A percentile compares a stretch with the other conserved stretches of the same genome.
These are phyloP conservation scores for Eulemur mongoz DNA, from an alignment of 2,797 vertebrate genomes.

Conservation along the genomic window DNA sequence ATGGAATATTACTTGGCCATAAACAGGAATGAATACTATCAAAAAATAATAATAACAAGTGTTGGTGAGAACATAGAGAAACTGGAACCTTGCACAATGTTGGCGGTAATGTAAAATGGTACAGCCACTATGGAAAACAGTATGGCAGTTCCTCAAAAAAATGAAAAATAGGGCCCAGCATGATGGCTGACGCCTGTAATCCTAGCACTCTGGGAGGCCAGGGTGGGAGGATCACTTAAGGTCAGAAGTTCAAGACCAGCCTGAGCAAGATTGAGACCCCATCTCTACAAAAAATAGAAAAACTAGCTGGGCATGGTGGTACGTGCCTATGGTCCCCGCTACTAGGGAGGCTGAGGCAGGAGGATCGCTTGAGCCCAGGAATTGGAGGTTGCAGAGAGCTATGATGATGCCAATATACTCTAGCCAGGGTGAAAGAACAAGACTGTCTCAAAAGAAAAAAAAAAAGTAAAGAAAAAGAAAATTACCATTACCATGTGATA, in stretches of 20 bases:
- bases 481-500: neutral
- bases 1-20: neutral
- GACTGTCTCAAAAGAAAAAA: neutral
- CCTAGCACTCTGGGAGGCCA: neutral
- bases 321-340: neutral
- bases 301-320: rapidly evolving
- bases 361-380: neutral
- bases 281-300: neutral
- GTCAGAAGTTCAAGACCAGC: neutral
- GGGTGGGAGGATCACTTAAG: neutral
- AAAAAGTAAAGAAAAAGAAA: neutral
- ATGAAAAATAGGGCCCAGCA: neutral
- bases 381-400: neutral
- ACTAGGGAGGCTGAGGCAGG: neutral
- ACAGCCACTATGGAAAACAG: neutral
- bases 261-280: neutral
- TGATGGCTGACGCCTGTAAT: neutral
- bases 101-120: neutral
- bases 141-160: neutral
- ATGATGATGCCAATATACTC: neutral
- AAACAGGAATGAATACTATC: neutral
- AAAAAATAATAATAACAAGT: neutral
- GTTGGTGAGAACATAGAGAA: neutral
- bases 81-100: neutral
- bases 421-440: neutral